These are phyloP conservation scores for Clavelina lepadiformis DNA, from an alignment of 23 tunicate species.

Conservation along the genomic window DNA sequence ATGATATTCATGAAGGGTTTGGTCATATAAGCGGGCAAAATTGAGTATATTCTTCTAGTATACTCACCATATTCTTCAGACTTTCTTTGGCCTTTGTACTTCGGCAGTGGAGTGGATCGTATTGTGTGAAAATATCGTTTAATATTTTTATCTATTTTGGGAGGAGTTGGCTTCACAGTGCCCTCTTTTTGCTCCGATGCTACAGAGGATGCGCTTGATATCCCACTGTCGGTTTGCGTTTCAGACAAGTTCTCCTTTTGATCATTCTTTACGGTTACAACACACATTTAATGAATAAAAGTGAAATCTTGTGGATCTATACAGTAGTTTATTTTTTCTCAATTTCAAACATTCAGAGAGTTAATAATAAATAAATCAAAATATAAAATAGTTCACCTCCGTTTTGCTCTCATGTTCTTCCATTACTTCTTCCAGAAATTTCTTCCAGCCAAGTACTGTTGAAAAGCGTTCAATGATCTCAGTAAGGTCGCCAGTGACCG, in stretches of 20 bases:
- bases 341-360: too few relatives aligned
- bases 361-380: too few relatives aligned
- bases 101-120: constrained; percentile 71
- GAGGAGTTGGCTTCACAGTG: constrained; percentile 3
- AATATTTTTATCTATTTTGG: constrained; percentile 38
- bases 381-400: too few relatives aligned
- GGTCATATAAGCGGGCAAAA: too few relatives aligned
- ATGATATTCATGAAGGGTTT: too few relatives aligned
- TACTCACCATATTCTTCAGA: too few relatives aligned
- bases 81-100: constrained; percentile 19
- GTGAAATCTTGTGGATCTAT: too few relatives aligned
- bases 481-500: constrained; percentile 60
- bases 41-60: too few relatives aligned
- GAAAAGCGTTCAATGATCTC: constrained; percentile 27
- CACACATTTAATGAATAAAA: too few relatives aligned
- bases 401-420: constrained; percentile 17
- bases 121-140: constrained; percentile 79
- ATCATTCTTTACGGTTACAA: too few relatives aligned
- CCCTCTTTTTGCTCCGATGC: constrained; percentile 12
- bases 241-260: constrained; percentile 9
- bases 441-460: constrained; percentile 41
- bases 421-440: constrained; percentile 28
- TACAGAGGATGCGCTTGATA: constrained; percentile 46
- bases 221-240: constrained; percentile 43
- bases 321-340: too few relatives aligned